Evolutionary conservation across 2,797 vertebrate genomes (phyloP).

Genomic region (Gymnothorax javanicus): DNA sequence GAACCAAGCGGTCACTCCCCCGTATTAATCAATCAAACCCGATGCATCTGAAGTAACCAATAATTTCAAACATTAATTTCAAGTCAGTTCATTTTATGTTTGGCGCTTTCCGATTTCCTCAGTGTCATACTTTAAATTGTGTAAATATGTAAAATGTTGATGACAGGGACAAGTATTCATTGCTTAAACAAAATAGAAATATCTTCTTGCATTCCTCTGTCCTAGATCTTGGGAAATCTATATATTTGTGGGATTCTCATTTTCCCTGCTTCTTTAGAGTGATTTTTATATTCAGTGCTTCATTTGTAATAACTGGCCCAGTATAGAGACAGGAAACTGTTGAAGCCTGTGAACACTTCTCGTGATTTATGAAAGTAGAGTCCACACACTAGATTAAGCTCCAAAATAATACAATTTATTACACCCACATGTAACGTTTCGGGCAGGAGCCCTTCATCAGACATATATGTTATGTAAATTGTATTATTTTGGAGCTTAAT

Average conservation of each 20-base stretch:
- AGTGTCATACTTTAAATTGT: background rate
- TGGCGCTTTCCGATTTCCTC: background rate
- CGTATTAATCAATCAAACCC: background rate
- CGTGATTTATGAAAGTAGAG: slow-evolving; percentile 14
- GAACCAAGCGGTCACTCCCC: background rate
- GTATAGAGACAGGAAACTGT: slow-evolving; percentile 40
- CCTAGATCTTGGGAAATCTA: slow-evolving; percentile 67
- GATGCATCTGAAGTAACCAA: background rate
- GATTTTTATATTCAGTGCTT: slow-evolving; percentile 43
- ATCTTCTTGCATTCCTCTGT: slow-evolving; percentile 61
- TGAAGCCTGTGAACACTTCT: slow-evolving; percentile 31
- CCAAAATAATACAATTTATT: no score
- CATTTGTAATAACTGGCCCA: slow-evolving; percentile 54
- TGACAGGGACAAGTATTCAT: background rate
- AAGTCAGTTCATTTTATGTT: background rate
- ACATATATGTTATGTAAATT: no score
- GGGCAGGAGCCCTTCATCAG: no score
- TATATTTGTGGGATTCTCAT: slow-evolving; percentile 59
- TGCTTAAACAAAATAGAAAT: background rate
- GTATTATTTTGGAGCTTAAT: no score
- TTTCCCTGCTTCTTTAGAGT: slow-evolving; percentile 74
- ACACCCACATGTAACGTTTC: no score
- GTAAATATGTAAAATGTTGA: background rate
- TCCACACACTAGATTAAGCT: no score
- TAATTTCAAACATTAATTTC: background rate